phyloP scores from a whole-genome alignment of 2,797 vertebrate species.

The Gastrophryne carolinensis region DNA sequence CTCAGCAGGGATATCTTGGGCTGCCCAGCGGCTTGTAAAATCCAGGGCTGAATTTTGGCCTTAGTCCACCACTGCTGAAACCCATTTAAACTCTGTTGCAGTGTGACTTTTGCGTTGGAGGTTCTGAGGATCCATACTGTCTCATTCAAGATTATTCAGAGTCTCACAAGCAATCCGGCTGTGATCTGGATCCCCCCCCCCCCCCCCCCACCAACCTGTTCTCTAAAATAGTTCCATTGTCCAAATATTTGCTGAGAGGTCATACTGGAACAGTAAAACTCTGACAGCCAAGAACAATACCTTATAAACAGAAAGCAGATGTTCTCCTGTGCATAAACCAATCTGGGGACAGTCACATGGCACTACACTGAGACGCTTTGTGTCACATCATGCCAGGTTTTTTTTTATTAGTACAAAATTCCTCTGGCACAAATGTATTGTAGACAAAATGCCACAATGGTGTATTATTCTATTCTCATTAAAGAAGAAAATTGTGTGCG shows the following conservation, averaged over 20 bases:
- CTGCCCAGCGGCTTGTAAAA: too few relatives aligned
- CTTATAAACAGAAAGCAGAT: conserved; percentile 48
- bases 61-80: too few relatives aligned
- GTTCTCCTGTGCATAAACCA: conserved; percentile 11
- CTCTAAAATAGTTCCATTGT: conserved; percentile 29
- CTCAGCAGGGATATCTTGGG: too few relatives aligned
- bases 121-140: neutral
- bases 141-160: too few relatives aligned
- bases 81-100: too few relatives aligned
- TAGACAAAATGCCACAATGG: neutral
- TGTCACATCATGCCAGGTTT: neutral
- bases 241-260: conserved; percentile 49
- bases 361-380: neutral
- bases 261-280: conserved; percentile 31
- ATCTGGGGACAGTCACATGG: conserved; percentile 34
- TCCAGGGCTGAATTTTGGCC: too few relatives aligned
- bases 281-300: conserved; percentile 47
- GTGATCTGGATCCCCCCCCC: neutral
- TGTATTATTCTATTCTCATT: neutral
- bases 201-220: conserved; percentile 11
- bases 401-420: neutral
- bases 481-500: neutral
- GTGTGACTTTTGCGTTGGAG: neutral
- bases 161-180: neutral
- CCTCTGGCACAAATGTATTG: neutral